A percentile compares a stretch with the other conserved stretches of the same genome.
phyloP scores from a whole-genome alignment of 2,888 invertebrate species.

The Zeuzera pyrina region DNA sequence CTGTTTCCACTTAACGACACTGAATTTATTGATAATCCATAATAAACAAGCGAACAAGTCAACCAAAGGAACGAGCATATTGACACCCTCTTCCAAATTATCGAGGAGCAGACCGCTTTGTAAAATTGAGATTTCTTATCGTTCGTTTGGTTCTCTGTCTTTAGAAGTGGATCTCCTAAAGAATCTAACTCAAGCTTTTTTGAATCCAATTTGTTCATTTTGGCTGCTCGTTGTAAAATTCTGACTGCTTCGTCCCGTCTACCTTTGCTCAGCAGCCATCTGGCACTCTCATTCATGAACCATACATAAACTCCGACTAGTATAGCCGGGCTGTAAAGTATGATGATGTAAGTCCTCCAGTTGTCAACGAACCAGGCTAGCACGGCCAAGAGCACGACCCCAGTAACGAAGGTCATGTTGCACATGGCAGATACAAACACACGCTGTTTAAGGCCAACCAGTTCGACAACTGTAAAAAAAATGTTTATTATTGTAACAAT shows the following conservation, averaged over 20 bases:
- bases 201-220: constrained; percentile 72
- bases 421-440: constrained; percentile 83
- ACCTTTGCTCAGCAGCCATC: constrained; percentile 85
- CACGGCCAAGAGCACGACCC: constrained; percentile 80
- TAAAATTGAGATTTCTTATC: constrained; percentile 54
- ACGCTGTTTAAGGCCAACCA: constrained; percentile 82
- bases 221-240: constrained; percentile 76
- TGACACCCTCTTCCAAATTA: constrained; percentile 72
- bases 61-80: constrained; percentile 85
- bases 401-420: constrained; percentile 82
- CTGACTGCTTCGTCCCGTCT: constrained; percentile 76
- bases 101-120: constrained; percentile 69
- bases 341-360: constrained; percentile 80
- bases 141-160: constrained; percentile 34
- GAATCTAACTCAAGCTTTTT: constrained; percentile 56
- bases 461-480: constrained; percentile 78
- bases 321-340: constrained; percentile 80
- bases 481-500: no score
- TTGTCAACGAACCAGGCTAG: constrained; percentile 80
- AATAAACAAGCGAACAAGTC: constrained; percentile 85
- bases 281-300: constrained; percentile 82
- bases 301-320: constrained; percentile 79
- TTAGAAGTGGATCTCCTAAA: constrained; percentile 55
- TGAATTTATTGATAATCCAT: constrained; percentile 84
- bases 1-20: constrained; percentile 81